Percentiles rank a stretch among this genome's conserved stretches.
These are phyloP conservation scores for Nebria salina DNA, from an alignment of 2,888 invertebrate genomes.

Conservation along the genomic window DNA sequence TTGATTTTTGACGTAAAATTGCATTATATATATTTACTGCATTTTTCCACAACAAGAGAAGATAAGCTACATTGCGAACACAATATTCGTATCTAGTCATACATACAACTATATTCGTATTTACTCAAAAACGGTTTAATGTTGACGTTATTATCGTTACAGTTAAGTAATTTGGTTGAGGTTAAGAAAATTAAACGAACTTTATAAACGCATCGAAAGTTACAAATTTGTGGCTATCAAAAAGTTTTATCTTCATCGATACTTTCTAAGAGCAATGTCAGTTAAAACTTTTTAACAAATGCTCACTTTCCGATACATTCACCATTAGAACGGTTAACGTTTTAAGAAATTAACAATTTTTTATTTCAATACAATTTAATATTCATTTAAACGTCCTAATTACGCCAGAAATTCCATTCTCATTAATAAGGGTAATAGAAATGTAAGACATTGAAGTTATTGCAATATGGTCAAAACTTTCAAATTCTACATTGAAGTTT, in stretches of 20 bases:
- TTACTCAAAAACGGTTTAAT: too few relatives aligned
- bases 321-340: not conserved
- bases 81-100: too few relatives aligned
- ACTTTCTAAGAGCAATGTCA: not conserved
- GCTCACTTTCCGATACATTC: not conserved
- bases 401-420: too few relatives aligned
- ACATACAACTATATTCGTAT: too few relatives aligned
- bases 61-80: too few relatives aligned
- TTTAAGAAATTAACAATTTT: not conserved
- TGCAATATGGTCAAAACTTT: not conserved
- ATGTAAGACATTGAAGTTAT: not conserved
- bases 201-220: not conserved
- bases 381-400: not conserved
- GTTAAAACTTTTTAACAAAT: not conserved
- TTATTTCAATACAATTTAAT: not conserved
- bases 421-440: too few relatives aligned
- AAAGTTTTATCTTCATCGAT: not conserved
- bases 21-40: too few relatives aligned
- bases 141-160: too few relatives aligned
- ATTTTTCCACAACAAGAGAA: too few relatives aligned
- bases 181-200: too few relatives aligned
- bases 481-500: not conserved
- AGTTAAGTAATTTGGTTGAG: too few relatives aligned
- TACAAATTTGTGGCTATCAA: not conserved
- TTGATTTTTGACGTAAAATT: not conserved